These are phyloP conservation scores for Leptopilina myrica DNA, from an alignment of 2,888 invertebrate species.

Conservation along the genomic window DNA sequence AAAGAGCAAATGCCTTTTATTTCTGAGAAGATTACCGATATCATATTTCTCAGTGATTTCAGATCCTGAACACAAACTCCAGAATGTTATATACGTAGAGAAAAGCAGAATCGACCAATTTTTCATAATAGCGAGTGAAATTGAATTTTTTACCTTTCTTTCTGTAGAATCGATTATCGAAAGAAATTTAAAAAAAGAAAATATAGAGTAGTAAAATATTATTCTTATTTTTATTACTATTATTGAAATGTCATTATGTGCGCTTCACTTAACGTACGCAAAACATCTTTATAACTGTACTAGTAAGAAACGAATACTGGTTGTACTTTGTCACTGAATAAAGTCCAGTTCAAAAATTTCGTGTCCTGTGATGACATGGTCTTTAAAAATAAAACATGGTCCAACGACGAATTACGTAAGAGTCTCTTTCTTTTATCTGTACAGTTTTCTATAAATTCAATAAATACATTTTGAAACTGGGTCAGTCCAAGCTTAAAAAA, in stretches of 20 bases:
- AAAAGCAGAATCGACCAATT: constrained; percentile 25
- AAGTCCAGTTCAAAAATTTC: constrained; percentile 24
- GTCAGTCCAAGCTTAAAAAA: too few relatives aligned
- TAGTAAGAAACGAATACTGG: constrained; percentile 11
- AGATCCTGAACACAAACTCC: constrained; percentile 37
- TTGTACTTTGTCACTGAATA: background rate
- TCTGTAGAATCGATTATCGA: background rate
- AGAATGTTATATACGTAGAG: constrained; percentile 1
- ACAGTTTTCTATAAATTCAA: background rate
- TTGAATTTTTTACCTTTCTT: constrained; percentile 33
- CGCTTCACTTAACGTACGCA: constrained; percentile 58
- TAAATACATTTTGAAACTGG: background rate
- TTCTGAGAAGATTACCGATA: constrained; percentile 54
- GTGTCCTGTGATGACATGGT: background rate
- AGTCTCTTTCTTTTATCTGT: background rate
- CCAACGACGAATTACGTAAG: constrained; percentile 2
- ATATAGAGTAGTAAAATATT: constrained; percentile 26
- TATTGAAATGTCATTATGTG: constrained; percentile 55
- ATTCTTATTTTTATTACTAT: constrained; percentile 44
- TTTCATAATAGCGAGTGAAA: constrained; percentile 40
- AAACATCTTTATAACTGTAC: constrained; percentile 53
- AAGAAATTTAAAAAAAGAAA: constrained; percentile 37
- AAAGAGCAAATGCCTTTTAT: constrained; percentile 62
- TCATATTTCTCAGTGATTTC: constrained; percentile 39
- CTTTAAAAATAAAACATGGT: background rate